A percentile compares a stretch with the other conserved stretches of the same genome.
Conservation (phyloP, 2,888 invertebrate genomes). For the Aspidiotus destructor region DNA sequence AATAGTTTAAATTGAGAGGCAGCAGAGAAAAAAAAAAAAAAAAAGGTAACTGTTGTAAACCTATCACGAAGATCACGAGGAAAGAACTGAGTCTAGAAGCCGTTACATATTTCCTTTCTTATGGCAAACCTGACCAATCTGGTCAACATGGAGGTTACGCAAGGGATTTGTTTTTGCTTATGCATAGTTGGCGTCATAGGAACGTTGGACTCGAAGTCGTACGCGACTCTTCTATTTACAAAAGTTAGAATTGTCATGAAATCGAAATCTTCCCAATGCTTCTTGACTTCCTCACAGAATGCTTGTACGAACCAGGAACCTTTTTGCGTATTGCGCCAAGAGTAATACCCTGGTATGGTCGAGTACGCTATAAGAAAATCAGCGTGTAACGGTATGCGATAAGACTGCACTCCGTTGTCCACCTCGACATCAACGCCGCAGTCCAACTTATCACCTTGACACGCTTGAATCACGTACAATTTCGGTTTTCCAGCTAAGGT, state of each 20-base stretch:
- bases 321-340: conserved; percentile 87
- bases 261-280: conserved; percentile 63
- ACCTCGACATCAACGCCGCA: conserved; percentile 58
- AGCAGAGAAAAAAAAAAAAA: not conserved
- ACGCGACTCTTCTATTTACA: conserved; percentile 73
- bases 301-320: conserved; percentile 97
- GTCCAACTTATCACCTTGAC: conserved; percentile 82
- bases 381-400: conserved; percentile 82
- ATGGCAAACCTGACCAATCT: conserved; percentile 58
- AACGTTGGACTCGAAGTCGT: conserved; percentile 82
- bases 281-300: conserved; percentile 67
- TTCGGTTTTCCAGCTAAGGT: conserved; percentile 77
- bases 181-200: conserved; percentile 71
- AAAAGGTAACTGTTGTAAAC: conserved; percentile 1
- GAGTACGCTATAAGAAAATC: conserved; percentile 91
- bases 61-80: not conserved
- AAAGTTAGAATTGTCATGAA: conserved; percentile 77
- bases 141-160: conserved; percentile 82
- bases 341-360: conserved; percentile 86
- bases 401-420: conserved; percentile 49
- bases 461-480: conserved; percentile 63
- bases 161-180: conserved; percentile 87
- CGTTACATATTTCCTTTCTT: too few relatives aligned
- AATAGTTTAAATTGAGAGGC: not conserved
- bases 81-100: not conserved